Evolutionary conservation across 2,797 vertebrate genomes (phyloP).

Genomic region (Periophthalmus magnuspinnatus): DNA sequence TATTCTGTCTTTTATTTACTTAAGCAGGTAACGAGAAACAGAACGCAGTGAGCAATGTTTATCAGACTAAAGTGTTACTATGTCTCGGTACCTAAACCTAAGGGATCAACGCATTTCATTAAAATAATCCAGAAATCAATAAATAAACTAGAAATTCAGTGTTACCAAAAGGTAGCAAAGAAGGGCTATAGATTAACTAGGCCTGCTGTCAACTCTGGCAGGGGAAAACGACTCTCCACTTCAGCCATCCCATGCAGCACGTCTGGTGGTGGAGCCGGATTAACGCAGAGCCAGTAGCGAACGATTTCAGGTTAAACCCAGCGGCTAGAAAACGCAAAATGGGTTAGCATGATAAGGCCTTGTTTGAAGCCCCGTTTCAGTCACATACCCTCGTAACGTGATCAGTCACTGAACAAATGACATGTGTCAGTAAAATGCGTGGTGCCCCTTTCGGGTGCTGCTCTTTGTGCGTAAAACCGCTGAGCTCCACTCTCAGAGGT

Average conservation of each 20-base stretch:
- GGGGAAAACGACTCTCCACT: background rate
- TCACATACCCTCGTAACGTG: constrained; percentile 43
- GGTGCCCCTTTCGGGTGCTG: constrained; percentile 54
- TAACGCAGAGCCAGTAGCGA: constrained; percentile 46
- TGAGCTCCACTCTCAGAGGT: constrained; percentile 63
- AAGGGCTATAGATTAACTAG: background rate
- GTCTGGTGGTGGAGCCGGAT: constrained; percentile 38
- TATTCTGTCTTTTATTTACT: background rate
- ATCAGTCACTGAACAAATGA: constrained; percentile 66
- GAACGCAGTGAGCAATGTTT: background rate
- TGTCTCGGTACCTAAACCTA: background rate
- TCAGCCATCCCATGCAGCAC: constrained; percentile 23
- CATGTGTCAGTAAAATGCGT: constrained; percentile 59
- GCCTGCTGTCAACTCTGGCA: constrained; percentile 16
- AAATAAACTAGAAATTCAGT: background rate
- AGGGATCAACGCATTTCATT: too few species aligned
- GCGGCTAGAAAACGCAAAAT: constrained; percentile 37
- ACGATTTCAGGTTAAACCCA: constrained; percentile 45
- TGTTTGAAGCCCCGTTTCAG: constrained; percentile 56
- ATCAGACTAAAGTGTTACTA: background rate
- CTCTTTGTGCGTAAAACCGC: constrained; percentile 77
- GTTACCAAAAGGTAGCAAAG: background rate
- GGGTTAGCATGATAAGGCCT: constrained; percentile 61
- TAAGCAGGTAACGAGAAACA: background rate
- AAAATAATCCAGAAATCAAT: background rate